These are phyloP conservation scores for Mycteria americana DNA, from an alignment of 2,797 vertebrate genomes.

Conservation along the genomic window DNA sequence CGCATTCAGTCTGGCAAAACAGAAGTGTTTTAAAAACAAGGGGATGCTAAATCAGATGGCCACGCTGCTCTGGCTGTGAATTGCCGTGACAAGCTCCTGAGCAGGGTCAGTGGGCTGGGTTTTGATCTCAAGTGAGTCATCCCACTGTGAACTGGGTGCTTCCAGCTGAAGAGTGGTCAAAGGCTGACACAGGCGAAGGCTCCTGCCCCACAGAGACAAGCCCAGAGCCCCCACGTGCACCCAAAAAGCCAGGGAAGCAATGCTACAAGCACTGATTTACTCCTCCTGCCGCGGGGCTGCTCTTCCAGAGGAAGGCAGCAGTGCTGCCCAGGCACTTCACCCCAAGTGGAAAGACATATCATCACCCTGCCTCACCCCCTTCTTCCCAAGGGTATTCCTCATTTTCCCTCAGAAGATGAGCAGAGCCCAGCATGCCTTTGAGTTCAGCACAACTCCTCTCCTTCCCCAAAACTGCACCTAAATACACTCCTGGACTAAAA, in stretches of 20 bases:
- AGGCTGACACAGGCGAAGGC: not conserved
- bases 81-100: not conserved
- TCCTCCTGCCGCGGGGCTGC: not conserved
- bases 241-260: not conserved
- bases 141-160: not conserved
- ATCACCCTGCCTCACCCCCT: not conserved
- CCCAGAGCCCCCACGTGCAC: rapidly evolving
- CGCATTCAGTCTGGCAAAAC: not conserved
- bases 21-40: not conserved
- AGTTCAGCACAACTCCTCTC: not conserved
- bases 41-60: not conserved
- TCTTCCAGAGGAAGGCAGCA: not conserved
- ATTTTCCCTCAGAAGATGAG: not conserved
- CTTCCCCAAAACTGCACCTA: not conserved
- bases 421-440: not conserved
- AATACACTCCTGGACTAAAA: not conserved
- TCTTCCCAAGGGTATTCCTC: not conserved
- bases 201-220: not conserved
- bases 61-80: not conserved
- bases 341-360: not conserved
- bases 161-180: not conserved
- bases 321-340: not conserved
- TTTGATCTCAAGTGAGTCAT: not conserved
- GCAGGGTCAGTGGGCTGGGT: not conserved
- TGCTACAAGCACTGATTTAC: not conserved